Evolutionary conservation across 2,888 invertebrate species (phyloP).

Genomic region (Orthosia cruda): DNA sequence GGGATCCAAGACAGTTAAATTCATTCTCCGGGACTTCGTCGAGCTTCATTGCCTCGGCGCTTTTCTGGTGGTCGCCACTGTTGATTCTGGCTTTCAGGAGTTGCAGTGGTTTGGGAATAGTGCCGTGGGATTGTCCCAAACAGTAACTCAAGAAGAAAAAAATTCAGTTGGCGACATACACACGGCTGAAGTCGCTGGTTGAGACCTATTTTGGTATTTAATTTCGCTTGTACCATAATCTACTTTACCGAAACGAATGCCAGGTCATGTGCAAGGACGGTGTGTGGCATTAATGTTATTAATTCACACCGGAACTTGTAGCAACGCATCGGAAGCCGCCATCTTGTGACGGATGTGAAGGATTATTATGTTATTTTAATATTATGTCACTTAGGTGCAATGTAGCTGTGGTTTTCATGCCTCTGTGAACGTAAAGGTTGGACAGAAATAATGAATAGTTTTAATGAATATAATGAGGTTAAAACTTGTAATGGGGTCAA

Average conservation of each 20-base stretch:
- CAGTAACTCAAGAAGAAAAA: too few relatives aligned
- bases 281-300: constrained; percentile 34
- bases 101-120: too few relatives aligned
- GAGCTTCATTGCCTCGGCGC: too few relatives aligned
- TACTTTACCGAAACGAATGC: constrained; percentile 26
- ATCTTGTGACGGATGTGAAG: constrained; percentile 44
- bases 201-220: not conserved
- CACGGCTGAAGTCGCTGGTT: too few relatives aligned
- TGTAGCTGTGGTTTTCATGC: not conserved
- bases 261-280: constrained; percentile 42
- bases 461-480: not conserved
- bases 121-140: too few relatives aligned
- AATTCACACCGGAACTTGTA: constrained; percentile 11
- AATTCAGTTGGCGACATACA: too few relatives aligned
- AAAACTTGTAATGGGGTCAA: not conserved
- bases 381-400: not conserved
- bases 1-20: too few relatives aligned
- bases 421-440: constrained; percentile 4
- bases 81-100: too few relatives aligned
- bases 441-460: not conserved
- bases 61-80: too few relatives aligned
- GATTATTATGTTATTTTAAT: constrained; percentile 25
- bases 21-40: too few relatives aligned
- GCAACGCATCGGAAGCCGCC: constrained; percentile 26
- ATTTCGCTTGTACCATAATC: not conserved